phyloP scores from a whole-genome alignment of 2,888 invertebrate genomes.

The Cylloceria caligata region DNA sequence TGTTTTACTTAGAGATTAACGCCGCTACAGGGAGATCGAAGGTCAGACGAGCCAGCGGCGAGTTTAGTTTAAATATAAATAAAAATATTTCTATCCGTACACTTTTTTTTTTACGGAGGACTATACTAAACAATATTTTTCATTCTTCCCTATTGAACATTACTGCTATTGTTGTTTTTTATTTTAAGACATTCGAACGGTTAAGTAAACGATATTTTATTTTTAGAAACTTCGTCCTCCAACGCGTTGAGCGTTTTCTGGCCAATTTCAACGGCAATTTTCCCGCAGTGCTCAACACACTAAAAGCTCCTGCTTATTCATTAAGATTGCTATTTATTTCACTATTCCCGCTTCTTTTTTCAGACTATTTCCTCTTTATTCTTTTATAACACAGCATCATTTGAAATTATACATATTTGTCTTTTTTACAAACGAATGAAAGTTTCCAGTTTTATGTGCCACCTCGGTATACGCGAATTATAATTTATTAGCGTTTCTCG shows the following conservation, averaged over 20 bases:
- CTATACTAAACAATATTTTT: neutral
- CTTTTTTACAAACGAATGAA: too few relatives aligned
- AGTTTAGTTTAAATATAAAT: too few relatives aligned
- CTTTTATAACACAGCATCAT: too few relatives aligned
- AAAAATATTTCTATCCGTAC: too few relatives aligned
- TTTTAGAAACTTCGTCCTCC: neutral
- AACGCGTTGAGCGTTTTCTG: slow-evolving; percentile 20
- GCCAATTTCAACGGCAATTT: slow-evolving; percentile 31
- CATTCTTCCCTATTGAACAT: neutral
- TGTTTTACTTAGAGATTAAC: slow-evolving; percentile 36
- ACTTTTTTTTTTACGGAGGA: too few relatives aligned
- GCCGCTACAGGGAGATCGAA: neutral
- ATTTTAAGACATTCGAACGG: neutral
- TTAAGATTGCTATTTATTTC: too few relatives aligned
- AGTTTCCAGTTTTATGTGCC: too few relatives aligned
- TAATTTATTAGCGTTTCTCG: neutral
- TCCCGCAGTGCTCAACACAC: slow-evolving; percentile 16
- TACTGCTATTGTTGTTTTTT: neutral
- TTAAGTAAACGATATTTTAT: slow-evolving; percentile 14
- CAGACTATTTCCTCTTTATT: too few relatives aligned
- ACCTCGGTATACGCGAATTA: neutral
- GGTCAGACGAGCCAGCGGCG: neutral
- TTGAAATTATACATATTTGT: too few relatives aligned
- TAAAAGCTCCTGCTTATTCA: slow-evolving; percentile 23
- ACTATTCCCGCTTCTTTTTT: too few relatives aligned